Percentiles rank a stretch among this genome's conserved stretches.
These are phyloP conservation scores for Alca torda DNA, from an alignment of 2,797 vertebrate genomes.

Conservation along the genomic window DNA sequence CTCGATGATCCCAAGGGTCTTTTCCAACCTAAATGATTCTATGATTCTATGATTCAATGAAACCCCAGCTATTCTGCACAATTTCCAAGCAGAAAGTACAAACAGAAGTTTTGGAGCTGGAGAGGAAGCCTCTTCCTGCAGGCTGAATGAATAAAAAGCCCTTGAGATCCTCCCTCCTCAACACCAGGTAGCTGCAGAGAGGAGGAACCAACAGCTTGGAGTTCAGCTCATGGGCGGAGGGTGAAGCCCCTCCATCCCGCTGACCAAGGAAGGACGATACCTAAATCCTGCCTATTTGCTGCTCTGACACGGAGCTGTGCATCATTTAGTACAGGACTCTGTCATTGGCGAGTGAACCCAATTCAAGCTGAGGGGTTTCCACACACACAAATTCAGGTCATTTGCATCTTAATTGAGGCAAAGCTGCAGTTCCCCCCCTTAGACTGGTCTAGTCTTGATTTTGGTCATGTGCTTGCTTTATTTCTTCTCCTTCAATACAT, in stretches of 20 bases:
- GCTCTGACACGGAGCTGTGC: accelerated
- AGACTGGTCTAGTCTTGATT: neutral
- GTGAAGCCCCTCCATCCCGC: neutral
- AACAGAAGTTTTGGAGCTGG: neutral
- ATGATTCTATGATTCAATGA: neutral
- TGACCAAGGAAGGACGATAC: neutral
- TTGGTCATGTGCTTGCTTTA: neutral
- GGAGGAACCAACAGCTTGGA: accelerated
- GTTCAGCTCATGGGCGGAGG: neutral
- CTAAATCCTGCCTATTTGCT: neutral
- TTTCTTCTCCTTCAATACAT: neutral
- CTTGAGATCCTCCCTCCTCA: neutral
- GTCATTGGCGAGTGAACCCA: neutral
- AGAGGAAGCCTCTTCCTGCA: neutral
- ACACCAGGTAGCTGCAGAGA: neutral
- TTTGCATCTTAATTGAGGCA: accelerated
- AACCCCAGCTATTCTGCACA: neutral
- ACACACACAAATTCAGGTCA: neutral
- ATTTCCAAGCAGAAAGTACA: neutral
- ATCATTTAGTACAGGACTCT: neutral
- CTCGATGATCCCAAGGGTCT: too few relatives aligned
- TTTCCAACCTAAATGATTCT: too few relatives aligned
- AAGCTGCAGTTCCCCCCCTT: neutral
- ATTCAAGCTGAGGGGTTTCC: neutral
- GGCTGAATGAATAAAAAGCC: neutral